Evolutionary conservation across 2,888 invertebrate genomes (phyloP).

Genomic region (Mechanitis mazaeus): DNA sequence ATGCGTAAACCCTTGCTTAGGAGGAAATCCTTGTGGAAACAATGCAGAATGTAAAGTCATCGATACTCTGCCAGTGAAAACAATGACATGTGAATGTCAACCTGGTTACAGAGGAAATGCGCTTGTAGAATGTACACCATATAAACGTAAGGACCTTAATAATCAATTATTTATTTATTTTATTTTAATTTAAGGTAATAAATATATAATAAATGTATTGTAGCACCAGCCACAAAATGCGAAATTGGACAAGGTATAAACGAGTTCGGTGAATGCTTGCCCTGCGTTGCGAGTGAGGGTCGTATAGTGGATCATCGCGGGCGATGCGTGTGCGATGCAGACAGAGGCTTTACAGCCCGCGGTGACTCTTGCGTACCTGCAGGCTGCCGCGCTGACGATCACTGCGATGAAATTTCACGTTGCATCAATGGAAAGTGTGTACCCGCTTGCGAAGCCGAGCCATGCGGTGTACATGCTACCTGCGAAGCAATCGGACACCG

Average conservation of each 20-base stretch:
- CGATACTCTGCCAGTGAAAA: slow-evolving; percentile 88
- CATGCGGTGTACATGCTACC: slow-evolving; percentile 85
- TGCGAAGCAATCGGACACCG: slow-evolving; percentile 87
- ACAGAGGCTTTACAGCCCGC: slow-evolving; percentile 85
- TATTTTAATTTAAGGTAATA: neutral
- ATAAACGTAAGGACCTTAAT: slow-evolving; percentile 79
- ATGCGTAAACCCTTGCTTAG: slow-evolving; percentile 89
- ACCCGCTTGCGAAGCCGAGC: slow-evolving; percentile 85
- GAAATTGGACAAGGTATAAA: slow-evolving; percentile 86
- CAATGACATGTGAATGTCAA: slow-evolving; percentile 92
- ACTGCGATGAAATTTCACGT: slow-evolving; percentile 86
- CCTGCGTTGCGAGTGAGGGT: slow-evolving; percentile 83
- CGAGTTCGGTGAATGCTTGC: slow-evolving; percentile 85
- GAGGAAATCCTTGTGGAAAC: slow-evolving; percentile 86
- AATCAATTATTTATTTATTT: neutral
- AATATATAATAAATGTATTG: slow-evolving; percentile 17
- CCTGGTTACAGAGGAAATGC: slow-evolving; percentile 93
- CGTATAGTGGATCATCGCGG: slow-evolving; percentile 85
- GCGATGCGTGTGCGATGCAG: slow-evolving; percentile 88
- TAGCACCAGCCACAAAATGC: slow-evolving; percentile 80
- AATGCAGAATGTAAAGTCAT: slow-evolving; percentile 87
- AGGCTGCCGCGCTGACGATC: slow-evolving; percentile 81
- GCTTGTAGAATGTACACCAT: slow-evolving; percentile 82
- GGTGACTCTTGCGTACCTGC: slow-evolving; percentile 88
- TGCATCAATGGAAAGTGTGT: slow-evolving; percentile 88